phyloP scores from a whole-genome alignment of 2,113 vertebrate species.

The Cathartes aura region DNA sequence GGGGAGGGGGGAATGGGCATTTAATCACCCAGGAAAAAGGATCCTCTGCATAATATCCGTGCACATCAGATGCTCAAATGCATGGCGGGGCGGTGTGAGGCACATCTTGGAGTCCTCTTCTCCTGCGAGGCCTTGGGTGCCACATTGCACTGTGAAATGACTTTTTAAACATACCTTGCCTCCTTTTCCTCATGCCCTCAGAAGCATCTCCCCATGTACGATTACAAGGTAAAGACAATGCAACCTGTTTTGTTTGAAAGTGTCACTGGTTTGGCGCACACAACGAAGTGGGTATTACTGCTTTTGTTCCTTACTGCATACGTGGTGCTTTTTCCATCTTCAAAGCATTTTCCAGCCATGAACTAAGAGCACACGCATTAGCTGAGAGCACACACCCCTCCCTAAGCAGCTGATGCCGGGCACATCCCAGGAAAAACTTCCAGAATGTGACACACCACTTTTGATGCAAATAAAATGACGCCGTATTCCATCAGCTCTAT shows the following conservation, averaged over 20 bases:
- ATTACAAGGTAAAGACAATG: conserved; percentile 40
- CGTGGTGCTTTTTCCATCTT: conserved; percentile 19
- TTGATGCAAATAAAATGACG: conserved; percentile 38
- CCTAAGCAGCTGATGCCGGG: not conserved
- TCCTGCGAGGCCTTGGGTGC: not conserved
- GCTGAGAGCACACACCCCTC: not conserved
- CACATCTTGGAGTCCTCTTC: not conserved
- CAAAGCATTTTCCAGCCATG: conserved; percentile 54
- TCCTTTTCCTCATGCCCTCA: conserved; percentile 26
- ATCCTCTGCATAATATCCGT: rapidly evolving
- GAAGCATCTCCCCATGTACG: not conserved
- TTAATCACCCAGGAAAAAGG: rapidly evolving
- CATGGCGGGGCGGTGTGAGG: rapidly evolving
- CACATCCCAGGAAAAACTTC: conserved; percentile 16
- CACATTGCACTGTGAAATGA: not conserved
- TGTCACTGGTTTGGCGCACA: not conserved
- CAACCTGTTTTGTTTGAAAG: not conserved
- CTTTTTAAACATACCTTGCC: conserved; percentile 5
- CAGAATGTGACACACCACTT: conserved; percentile 45
- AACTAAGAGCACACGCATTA: conserved; percentile 20
- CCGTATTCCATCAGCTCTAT: conserved; percentile 38
- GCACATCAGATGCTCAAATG: rapidly evolving
- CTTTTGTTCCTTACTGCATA: not conserved
- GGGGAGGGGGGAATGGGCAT: not conserved
- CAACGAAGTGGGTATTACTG: not conserved